Percentiles rank a stretch among this genome's conserved stretches.
These are phyloP conservation scores for Tachuris rubrigastra DNA, from an alignment of 2,113 vertebrate genomes.

Conservation along the genomic window DNA sequence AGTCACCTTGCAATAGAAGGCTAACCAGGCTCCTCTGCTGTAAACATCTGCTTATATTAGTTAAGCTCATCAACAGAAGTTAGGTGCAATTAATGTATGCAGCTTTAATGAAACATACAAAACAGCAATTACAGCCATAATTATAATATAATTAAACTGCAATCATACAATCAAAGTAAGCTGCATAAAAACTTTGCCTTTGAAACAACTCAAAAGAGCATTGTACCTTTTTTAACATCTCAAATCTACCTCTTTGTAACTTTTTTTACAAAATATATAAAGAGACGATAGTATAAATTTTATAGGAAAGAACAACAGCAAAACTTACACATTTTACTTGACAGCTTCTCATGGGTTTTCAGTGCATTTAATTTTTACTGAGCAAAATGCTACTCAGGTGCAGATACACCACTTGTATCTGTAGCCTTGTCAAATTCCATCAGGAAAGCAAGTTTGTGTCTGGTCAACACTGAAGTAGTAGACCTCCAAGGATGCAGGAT, in stretches of 20 bases:
- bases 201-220: slow-evolving; percentile 37
- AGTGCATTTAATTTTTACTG: background rate
- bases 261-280: background rate
- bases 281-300: background rate
- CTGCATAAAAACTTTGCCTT: slow-evolving; percentile 56
- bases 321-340: background rate
- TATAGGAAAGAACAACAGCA: background rate
- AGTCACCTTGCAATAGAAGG: slow-evolving; percentile 48
- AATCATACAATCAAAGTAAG: slow-evolving; percentile 65
- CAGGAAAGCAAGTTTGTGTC: background rate
- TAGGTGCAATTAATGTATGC: slow-evolving; percentile 65
- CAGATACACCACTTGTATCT: background rate
- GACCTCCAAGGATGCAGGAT: background rate
- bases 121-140: slow-evolving; percentile 60
- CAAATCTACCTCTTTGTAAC: background rate
- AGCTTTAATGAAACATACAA: slow-evolving; percentile 68
- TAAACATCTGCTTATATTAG: slow-evolving; percentile 68
- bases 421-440: background rate
- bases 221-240: background rate
- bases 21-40: slow-evolving; percentile 10
- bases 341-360: background rate
- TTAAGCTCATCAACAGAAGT: slow-evolving; percentile 65
- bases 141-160: slow-evolving; percentile 65
- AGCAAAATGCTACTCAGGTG: background rate
- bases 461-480: background rate